Percentiles rank a stretch among this genome's conserved stretches.
phyloP scores from a whole-genome alignment of 2,888 invertebrate species.

The Apotomis turbidana region DNA sequence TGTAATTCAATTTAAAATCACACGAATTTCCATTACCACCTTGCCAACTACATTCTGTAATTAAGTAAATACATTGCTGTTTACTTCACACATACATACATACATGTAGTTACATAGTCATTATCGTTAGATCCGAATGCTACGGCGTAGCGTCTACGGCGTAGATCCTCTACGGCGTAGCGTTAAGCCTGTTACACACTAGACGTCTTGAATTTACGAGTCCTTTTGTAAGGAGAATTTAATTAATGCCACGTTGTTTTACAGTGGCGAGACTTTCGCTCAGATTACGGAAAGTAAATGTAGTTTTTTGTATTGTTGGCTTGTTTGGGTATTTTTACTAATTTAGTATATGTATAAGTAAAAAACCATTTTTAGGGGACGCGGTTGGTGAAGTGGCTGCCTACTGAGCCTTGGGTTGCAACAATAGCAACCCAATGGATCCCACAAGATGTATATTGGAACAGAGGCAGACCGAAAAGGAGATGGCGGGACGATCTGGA shows the following conservation, averaged over 20 bases:
- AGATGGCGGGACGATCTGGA: too few relatives aligned
- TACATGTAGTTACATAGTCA: constrained; percentile 6
- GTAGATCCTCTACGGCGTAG: constrained; percentile 21
- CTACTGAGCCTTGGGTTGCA: too few relatives aligned
- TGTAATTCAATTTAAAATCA: constrained; percentile 13
- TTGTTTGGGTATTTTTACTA: too few relatives aligned
- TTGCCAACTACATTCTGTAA: constrained; percentile 4
- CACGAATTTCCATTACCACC: constrained; percentile 7
- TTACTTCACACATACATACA: not conserved
- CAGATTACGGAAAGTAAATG: not conserved
- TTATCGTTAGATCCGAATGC: constrained; percentile 1
- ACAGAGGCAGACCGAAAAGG: too few relatives aligned
- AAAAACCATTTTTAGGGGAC: too few relatives aligned
- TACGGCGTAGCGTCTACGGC: constrained; percentile 8
- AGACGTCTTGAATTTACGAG: not conserved
- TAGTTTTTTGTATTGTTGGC: too few relatives aligned
- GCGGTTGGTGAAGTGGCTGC: too few relatives aligned
- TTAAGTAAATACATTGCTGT: constrained; percentile 9
- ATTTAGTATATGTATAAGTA: too few relatives aligned
- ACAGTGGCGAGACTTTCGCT: not conserved
- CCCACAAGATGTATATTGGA: too few relatives aligned
- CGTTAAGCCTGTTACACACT: constrained; percentile 13
- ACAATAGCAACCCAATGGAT: too few relatives aligned
- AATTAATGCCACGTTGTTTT: constrained; percentile 5
- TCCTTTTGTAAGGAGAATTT: constrained; percentile 16